Base-by-base conservation (phyloP, 2,888 invertebrate species). In the Aphidius colemani region DNA sequence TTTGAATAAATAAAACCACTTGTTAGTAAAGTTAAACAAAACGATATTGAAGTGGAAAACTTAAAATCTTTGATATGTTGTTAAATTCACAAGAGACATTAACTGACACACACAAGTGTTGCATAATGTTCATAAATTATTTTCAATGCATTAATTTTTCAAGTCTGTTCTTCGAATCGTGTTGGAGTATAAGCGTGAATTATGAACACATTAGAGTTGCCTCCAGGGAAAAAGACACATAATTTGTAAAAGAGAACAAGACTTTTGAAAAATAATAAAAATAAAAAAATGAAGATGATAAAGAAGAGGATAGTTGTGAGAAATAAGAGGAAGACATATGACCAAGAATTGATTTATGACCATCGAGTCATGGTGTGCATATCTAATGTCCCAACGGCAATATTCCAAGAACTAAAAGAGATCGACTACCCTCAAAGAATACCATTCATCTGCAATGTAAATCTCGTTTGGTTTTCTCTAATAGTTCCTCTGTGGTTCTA, bases 271-370 rank as follows among this genome's bases (percentile, higher is more conserved):
- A 43, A 49, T 3, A n/a, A 46, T 41, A 39, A 39, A 11, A 30
- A n/a, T n/a, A 13, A 43, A 43, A 44, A 30, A 59, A 49, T 13
- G 43, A 11, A 50, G 41, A 49, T 30, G 49, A 53, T n/a, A 7
- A 10, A 53, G 49, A 46, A 41, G 43, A 40, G 18, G 44, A 39
- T 44, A 30, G 64, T 50, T 43, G 44, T 10, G 55, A 48, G 45
- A 74, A 70, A 11, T 55, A 18, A 13, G 39, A 45, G 66, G 68
- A 71, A 73, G 66, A 30, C 30, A 30, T 5, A 62, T 71, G 74
- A 73, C 77, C 78, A 76, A 75, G 79, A 81, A 81, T 81, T 81
- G 81, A 81, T 81, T 81, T 81, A 81, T 78, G 80, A 75, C 74
- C 75, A 71, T 66, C 66, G 72, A 72, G 75, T 71, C 73, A 74